phyloP scores from a whole-genome alignment of 1,140 invertebrate species.

The Elysia chlorotica region DNA sequence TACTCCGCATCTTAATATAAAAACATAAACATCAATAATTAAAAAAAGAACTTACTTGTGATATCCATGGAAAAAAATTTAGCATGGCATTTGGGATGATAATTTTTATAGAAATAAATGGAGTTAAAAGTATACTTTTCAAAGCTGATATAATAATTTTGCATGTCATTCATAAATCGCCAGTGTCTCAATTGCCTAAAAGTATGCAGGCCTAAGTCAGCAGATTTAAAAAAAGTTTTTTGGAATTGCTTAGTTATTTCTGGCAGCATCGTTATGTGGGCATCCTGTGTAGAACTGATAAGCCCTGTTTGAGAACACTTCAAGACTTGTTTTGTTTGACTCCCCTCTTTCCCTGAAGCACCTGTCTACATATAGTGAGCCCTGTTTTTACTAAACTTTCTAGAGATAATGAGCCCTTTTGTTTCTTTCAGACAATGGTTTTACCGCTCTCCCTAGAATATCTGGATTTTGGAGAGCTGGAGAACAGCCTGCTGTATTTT shows the following conservation, averaged over 20 bases:
- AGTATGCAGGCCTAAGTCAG: too few relatives aligned
- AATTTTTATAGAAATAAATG: not conserved
- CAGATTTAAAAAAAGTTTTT: not conserved
- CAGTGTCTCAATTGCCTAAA: too few relatives aligned
- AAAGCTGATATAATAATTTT: not conserved
- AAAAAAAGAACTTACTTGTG: too few relatives aligned
- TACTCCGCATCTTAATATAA: not conserved
- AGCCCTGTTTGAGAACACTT: not conserved
- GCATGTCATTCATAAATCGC: not conserved
- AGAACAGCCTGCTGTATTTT: slow-evolving; percentile 57
- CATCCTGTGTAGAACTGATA: not conserved
- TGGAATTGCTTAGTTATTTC: too few relatives aligned
- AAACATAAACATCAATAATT: too few relatives aligned
- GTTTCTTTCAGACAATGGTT: slow-evolving; percentile 18
- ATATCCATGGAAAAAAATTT: too few relatives aligned
- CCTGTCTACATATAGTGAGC: not conserved
- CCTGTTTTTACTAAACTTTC: too few relatives aligned
- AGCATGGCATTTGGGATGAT: not conserved
- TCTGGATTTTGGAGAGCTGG: slow-evolving; percentile 52
- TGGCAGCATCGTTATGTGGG: not conserved
- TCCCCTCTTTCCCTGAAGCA: not conserved
- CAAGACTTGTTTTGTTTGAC: not conserved
- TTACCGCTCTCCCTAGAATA: slow-evolving; percentile 34
- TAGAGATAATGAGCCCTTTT: too few relatives aligned
- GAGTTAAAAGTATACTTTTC: too few relatives aligned